These are phyloP conservation scores for Otolemur crassicaudatus DNA, from an alignment of 2,797 vertebrate genomes.

Conservation along the genomic window DNA sequence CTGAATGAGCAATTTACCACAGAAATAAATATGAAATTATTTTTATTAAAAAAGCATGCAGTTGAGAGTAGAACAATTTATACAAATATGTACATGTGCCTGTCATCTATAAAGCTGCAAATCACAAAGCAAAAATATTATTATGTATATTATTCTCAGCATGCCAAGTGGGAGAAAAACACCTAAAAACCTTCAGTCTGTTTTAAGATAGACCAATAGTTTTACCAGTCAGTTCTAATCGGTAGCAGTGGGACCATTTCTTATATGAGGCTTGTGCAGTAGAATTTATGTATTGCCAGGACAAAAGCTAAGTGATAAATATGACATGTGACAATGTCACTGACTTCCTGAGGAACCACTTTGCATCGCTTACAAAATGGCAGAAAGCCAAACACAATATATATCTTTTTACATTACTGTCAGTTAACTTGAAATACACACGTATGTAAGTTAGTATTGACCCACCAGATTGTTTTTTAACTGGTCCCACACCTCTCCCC, in stretches of 20 bases:
- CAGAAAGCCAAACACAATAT: not conserved
- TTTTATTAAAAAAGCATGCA: not conserved
- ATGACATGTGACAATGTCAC: not conserved
- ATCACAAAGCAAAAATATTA: not conserved
- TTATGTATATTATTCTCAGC: slow-evolving; percentile 21
- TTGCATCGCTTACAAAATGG: not conserved
- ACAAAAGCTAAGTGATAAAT: not conserved
- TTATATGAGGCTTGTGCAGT: not conserved
- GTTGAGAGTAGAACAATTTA: slow-evolving; percentile 37
- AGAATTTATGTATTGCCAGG: not conserved
- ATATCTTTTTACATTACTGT: not conserved
- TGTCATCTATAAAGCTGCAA: not conserved
- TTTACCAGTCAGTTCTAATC: slow-evolving; percentile 32
- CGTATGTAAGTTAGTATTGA: not conserved
- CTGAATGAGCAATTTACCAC: not conserved
- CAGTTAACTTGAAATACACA: not conserved
- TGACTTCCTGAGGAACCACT: slow-evolving; percentile 4
- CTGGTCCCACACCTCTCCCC: not conserved
- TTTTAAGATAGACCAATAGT: not conserved
- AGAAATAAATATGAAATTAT: not conserved
- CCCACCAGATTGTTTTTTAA: not conserved
- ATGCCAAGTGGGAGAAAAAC: slow-evolving; percentile 15
- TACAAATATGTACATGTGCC: not conserved
- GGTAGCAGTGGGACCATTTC: not conserved
- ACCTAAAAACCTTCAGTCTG: not conserved